Conservation (phyloP, 2,888 invertebrate species). For the Cephonodes hylas region DNA sequence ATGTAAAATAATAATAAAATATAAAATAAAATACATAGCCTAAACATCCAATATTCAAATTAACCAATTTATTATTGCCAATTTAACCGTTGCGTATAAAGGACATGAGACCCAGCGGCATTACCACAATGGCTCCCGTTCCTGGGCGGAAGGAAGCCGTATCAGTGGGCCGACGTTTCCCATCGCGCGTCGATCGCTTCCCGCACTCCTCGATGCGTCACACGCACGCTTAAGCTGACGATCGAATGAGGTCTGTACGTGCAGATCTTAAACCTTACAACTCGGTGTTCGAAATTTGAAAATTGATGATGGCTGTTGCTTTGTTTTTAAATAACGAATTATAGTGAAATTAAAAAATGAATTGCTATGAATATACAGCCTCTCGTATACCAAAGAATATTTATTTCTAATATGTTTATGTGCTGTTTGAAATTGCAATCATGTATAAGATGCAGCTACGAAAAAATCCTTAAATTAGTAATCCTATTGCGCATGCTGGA, state of each 20-base stretch:
- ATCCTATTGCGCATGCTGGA: no score
- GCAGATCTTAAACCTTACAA: not conserved
- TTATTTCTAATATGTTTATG: no score
- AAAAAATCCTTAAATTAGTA: no score
- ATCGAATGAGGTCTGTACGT: not conserved
- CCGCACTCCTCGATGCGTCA: not conserved
- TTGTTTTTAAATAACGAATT: not conserved
- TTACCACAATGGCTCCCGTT: conserved; percentile 17
- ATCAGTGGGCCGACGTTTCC: conserved; percentile 22
- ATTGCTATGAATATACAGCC: not conserved
- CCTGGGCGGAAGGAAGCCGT: conserved; percentile 41
- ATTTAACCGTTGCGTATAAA: not conserved
- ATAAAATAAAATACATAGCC: no score
- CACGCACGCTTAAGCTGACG: not conserved
- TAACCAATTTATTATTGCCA: not conserved
- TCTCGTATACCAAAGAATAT: no score
- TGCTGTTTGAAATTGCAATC: no score
- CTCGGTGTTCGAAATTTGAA: not conserved
- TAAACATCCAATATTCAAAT: no score
- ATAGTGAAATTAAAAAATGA: not conserved
- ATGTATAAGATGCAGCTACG: no score
- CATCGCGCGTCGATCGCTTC: conserved; percentile 15
- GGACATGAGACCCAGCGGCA: conserved; percentile 12
- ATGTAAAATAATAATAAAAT: no score
- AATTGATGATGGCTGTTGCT: not conserved